phyloP scores from a whole-genome alignment of 2,797 vertebrate species.

The Coendou prehensilis region DNA sequence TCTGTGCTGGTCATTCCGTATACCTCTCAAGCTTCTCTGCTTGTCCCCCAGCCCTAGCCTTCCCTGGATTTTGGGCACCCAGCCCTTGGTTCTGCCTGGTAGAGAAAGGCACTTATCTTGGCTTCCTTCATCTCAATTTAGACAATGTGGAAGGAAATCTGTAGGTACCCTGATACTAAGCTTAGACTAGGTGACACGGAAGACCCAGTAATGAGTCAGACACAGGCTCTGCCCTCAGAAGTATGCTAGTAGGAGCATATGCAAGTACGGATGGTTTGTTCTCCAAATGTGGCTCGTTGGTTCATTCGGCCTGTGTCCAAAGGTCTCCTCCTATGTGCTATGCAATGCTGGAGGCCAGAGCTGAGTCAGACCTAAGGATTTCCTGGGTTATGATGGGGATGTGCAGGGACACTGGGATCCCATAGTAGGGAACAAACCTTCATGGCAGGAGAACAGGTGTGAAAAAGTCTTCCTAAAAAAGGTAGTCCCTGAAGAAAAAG shows the following conservation, averaged over 20 bases:
- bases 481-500: background rate
- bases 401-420: background rate
- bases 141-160: background rate
- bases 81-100: background rate
- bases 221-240: background rate
- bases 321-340: background rate
- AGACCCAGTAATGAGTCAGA: background rate
- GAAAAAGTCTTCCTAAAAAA: background rate
- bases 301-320: constrained; percentile 10
- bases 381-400: background rate
- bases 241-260: background rate
- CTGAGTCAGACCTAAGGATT: background rate
- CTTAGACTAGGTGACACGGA: background rate
- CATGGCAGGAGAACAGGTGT: background rate
- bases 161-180: background rate
- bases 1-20: constrained; percentile 7
- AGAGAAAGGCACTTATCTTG: background rate
- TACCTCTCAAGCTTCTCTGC: constrained; percentile 12
- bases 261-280: constrained; percentile 54
- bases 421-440: background rate
- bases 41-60: background rate
- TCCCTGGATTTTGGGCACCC: background rate
- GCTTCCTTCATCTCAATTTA: background rate
- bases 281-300: background rate
- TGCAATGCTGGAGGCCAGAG: background rate